Base-by-base conservation (phyloP, 2,113 vertebrate species). In the Thalassarche chlororhynchos region DNA sequence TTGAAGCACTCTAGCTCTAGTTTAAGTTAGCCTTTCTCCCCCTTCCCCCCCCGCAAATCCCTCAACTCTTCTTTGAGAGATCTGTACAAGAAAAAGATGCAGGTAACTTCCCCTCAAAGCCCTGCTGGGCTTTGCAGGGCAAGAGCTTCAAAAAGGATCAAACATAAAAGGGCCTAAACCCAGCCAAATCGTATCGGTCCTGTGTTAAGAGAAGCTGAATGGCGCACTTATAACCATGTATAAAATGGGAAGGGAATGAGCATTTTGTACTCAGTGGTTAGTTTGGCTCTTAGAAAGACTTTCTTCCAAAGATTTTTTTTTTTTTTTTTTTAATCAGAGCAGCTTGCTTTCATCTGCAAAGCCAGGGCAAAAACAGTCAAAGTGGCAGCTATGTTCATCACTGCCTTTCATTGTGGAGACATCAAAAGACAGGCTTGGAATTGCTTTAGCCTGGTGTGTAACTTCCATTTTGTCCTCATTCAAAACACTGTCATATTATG, bases 171-270 rank as follows among this genome's bases (percentile, higher is more conserved):
- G 9, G 17, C 46, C 26, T 91, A 44, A 82, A 81, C 17, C 28
- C 32, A 89, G n/a, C 32, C 58, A 64, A 52, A 47, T 10, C 0
- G 0, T 7, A 52, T 5, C 23, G 5, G 16, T 31, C 21, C 36
- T 49, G 18, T 24, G 20, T 36, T 74, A 69, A 77, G 38, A 70
- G 69, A 60, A 87, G 42, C 36, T 42, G 24, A 75, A 64, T 4
- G 25, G 10, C n/a, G 7, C 19, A 42, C n/a, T 77, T 68, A 66
- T 2, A 87, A 57, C 21, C 19, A 51, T 0, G 1, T 20, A 64
- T 11, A 83, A 76, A 76, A 61, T 2, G 21, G 52, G 20, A 75
- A 84, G 62, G 26, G 23, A 86, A 77, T 3, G 23, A 86, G 36
- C 3, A 5, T 60, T 91, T 72, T 68, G 8, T 52, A 61, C 17